A percentile compares a stretch with the other conserved stretches of the same genome.
Conservation (phyloP, 2,888 invertebrate genomes). For the Acronicta alni region DNA sequence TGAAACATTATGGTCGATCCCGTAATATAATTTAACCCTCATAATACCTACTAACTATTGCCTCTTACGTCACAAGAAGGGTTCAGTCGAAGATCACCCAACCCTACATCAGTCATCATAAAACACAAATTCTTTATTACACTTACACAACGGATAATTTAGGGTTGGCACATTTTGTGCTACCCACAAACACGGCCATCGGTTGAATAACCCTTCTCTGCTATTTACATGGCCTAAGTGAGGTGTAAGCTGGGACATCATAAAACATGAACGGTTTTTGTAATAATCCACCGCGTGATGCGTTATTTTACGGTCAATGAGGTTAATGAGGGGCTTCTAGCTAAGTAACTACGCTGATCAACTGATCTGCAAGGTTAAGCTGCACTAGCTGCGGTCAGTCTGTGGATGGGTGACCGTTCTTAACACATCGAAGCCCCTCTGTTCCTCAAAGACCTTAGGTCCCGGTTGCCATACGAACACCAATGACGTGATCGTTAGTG, state of each 20-base stretch:
- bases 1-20: not conserved
- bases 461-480: too few relatives aligned
- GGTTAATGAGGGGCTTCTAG: too few relatives aligned
- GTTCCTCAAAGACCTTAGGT: too few relatives aligned
- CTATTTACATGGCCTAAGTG: conserved; percentile 27
- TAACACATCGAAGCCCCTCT: too few relatives aligned
- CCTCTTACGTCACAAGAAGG: conserved; percentile 1
- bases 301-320: conserved; percentile 32
- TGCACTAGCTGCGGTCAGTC: too few relatives aligned
- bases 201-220: conserved; percentile 36
- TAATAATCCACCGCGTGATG: conserved; percentile 16
- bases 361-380: too few relatives aligned
- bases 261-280: conserved; percentile 27
- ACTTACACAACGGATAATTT: conserved; percentile 7
- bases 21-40: not conserved
- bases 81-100: conserved; percentile 9
- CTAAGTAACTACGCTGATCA: too few relatives aligned
- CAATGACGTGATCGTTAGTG: too few relatives aligned
- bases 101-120: conserved; percentile 21
- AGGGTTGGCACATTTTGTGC: conserved; percentile 24
- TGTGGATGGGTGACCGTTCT: too few relatives aligned
- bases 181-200: conserved; percentile 18
- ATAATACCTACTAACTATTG: not conserved
- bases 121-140: conserved; percentile 43
- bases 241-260: conserved; percentile 23